phyloP scores from a whole-genome alignment of 2,797 vertebrate species.

The Gymnothorax javanicus region DNA sequence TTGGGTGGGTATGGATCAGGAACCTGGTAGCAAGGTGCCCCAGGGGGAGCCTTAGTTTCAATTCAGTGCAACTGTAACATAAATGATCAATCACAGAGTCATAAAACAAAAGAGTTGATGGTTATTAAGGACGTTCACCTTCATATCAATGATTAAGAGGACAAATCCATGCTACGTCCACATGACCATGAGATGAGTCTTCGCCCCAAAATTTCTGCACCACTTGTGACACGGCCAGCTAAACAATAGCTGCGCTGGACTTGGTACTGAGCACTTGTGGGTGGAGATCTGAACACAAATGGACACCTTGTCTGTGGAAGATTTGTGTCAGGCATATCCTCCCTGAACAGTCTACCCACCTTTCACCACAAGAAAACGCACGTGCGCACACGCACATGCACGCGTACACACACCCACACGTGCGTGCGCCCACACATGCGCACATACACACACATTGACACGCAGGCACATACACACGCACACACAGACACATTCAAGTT shows the following conservation, averaged over 20 bases:
- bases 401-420: conserved; percentile 3
- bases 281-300: too few relatives aligned
- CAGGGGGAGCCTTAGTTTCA: too few relatives aligned
- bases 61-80: too few relatives aligned
- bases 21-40: too few relatives aligned
- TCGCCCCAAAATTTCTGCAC: conserved; percentile 46
- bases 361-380: background rate
- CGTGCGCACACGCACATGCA: conserved; percentile 28
- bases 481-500: background rate
- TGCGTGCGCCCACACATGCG: conserved; percentile 20
- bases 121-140: too few relatives aligned
- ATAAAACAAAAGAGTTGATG: too few relatives aligned
- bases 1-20: too few relatives aligned
- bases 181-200: conserved; percentile 46
- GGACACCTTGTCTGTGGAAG: too few relatives aligned
- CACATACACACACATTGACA: conserved; percentile 25
- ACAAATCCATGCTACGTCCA: conserved; percentile 48
- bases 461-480: background rate
- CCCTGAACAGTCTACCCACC: conserved; percentile 3
- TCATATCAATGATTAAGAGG: too few relatives aligned
- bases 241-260: conserved; percentile 51
- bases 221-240: conserved; percentile 50
- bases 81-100: too few relatives aligned
- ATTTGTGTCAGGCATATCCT: too few relatives aligned
- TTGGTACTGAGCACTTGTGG: conserved; percentile 45